Evolutionary conservation across 2,797 vertebrate genomes (phyloP).

Genomic region (Sebastolobus alascanus): DNA sequence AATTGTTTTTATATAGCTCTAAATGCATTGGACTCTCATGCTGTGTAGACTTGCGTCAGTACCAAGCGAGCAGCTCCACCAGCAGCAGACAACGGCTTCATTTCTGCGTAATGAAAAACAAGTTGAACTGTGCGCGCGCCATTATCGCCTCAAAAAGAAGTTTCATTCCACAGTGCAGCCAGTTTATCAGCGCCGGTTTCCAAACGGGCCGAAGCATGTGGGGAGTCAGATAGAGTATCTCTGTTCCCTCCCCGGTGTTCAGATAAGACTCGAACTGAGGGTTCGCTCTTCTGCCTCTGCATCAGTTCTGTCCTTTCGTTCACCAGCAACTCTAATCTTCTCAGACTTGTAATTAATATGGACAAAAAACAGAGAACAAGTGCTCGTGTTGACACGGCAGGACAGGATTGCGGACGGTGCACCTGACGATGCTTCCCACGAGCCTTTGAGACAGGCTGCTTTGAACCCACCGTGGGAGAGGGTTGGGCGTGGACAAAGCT

Average conservation of each 20-base stretch:
- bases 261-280: slow-evolving; percentile 57
- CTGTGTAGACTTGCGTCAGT: slow-evolving; percentile 17
- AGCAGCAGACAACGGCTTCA: slow-evolving; percentile 17
- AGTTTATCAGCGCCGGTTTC: slow-evolving; percentile 36
- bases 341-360: slow-evolving; percentile 13
- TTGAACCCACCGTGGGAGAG: slow-evolving; percentile 1
- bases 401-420: not conserved
- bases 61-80: not conserved
- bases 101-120: not conserved
- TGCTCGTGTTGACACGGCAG: slow-evolving; percentile 10
- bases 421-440: slow-evolving; percentile 7
- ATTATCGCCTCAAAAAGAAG: slow-evolving; percentile 19
- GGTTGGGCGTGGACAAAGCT: slow-evolving; percentile 21
- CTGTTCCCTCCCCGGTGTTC: slow-evolving; percentile 10
- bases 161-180: slow-evolving; percentile 49
- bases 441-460: slow-evolving; percentile 9
- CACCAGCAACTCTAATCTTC: slow-evolving; percentile 22
- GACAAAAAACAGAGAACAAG: slow-evolving; percentile 4
- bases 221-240: slow-evolving; percentile 52
- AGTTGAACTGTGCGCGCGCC: slow-evolving; percentile 5
- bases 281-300: slow-evolving; percentile 32
- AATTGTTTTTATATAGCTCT: slow-evolving; percentile 40
- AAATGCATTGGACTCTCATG: slow-evolving; percentile 34
- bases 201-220: slow-evolving; percentile 27
- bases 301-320: slow-evolving; percentile 16